Evolutionary conservation across 2,888 invertebrate species (phyloP).

Genomic region (Loripinus fragilis): DNA sequence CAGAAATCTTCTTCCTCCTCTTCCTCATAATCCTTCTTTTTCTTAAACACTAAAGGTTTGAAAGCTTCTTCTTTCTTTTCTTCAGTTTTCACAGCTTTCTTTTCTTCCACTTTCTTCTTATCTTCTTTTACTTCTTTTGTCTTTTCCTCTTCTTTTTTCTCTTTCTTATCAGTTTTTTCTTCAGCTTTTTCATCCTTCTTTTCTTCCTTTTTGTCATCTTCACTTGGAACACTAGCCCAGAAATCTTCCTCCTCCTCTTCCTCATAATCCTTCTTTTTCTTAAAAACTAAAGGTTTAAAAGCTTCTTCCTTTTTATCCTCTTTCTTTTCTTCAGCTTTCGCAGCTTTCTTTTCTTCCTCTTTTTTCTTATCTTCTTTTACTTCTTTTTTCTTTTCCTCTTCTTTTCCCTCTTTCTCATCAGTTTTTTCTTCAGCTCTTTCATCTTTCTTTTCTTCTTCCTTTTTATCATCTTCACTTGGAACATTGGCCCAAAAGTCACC

Average conservation of each 20-base stretch:
- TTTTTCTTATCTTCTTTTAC: conserved; percentile 10
- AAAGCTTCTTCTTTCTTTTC: conserved; percentile 12
- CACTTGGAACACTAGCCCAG: conserved; percentile 34
- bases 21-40: conserved; percentile 49
- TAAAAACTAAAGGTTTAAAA: conserved; percentile 43
- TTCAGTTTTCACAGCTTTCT: conserved; percentile 20
- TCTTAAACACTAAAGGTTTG: conserved; percentile 43
- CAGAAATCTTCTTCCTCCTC: conserved; percentile 45
- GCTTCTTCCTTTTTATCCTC: conserved; percentile 8
- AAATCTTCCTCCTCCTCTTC: conserved; percentile 46
- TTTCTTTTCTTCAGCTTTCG: conserved; percentile 7
- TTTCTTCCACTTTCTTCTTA: conserved; percentile 12
- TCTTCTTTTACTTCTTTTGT: conserved; percentile 21
- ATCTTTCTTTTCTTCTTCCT: conserved; percentile 5
- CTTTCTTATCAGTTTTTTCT: neutral
- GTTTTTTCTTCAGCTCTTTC: conserved; percentile 22
- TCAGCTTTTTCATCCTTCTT: conserved; percentile 22
- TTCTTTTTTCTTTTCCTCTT: conserved; percentile 23
- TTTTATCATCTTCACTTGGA: conserved; percentile 35
- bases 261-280: conserved; percentile 47
- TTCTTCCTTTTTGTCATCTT: conserved; percentile 18
- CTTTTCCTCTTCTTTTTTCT: conserved; percentile 19
- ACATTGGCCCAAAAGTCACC: conserved; percentile 46
- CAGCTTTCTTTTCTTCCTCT: conserved; percentile 22
- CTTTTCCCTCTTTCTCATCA: neutral